Percentiles rank a stretch among this genome's conserved stretches.
These are phyloP conservation scores for Mya arenaria DNA, from an alignment of 1,140 invertebrate genomes.

Conservation along the genomic window DNA sequence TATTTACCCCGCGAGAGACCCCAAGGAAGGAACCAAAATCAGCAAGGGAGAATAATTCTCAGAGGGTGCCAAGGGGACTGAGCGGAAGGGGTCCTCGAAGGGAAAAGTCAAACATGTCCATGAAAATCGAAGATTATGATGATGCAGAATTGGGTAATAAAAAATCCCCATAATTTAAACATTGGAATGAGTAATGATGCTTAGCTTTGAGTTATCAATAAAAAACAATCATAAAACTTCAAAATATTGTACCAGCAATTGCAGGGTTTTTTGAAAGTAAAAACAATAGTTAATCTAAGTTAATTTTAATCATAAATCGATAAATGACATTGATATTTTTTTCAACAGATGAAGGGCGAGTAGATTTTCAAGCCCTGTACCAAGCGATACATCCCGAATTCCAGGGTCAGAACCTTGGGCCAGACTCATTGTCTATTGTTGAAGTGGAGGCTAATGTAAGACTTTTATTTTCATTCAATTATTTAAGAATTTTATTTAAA, in stretches of 20 bases:
- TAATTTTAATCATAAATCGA: no score
- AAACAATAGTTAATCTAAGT: no score
- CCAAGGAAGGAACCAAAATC: slow-evolving; percentile 16
- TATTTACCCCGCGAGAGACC: slow-evolving; percentile 58
- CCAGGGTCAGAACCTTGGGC: not conserved
- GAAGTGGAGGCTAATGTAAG: slow-evolving; percentile 29
- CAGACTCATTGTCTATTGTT: slow-evolving; percentile 43
- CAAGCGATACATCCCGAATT: not conserved
- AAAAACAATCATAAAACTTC: no score
- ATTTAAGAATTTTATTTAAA: no score
- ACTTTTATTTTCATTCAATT: no score
- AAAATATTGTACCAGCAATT: no score
- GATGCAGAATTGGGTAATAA: slow-evolving; percentile 84
- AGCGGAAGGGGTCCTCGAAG: not conserved
- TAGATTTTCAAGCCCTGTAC: slow-evolving; percentile 31
- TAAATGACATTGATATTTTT: not conserved
- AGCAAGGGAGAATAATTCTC: not conserved
- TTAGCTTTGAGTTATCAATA: no score
- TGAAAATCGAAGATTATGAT: slow-evolving; percentile 51
- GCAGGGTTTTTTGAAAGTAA: no score
- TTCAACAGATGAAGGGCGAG: slow-evolving; percentile 25
- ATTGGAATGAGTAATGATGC: not conserved
- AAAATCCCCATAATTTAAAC: slow-evolving; percentile 71
- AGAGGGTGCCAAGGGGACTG: not conserved
- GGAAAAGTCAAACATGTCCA: slow-evolving; percentile 9